A percentile compares a stretch with the other conserved stretches of the same genome.
phyloP scores from a whole-genome alignment of 2,888 invertebrate species.

The Andrena dorsata region DNA sequence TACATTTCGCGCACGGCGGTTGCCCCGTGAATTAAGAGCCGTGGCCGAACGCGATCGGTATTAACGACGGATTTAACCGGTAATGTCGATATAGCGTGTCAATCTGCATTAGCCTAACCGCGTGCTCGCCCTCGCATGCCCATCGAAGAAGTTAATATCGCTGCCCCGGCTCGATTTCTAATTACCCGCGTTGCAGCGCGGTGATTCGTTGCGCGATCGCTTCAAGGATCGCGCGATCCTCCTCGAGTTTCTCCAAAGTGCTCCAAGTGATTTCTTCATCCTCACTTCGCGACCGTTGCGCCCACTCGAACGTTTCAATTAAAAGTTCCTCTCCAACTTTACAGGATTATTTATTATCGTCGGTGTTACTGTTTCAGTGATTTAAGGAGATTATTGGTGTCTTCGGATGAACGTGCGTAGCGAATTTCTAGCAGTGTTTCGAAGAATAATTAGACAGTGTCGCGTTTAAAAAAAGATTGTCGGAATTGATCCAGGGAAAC shows the following conservation, averaged over 20 bases:
- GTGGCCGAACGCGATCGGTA: slow-evolving; percentile 45
- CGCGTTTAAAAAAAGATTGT: no score
- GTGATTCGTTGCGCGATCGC: background rate
- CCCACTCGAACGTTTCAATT: slow-evolving; percentile 25
- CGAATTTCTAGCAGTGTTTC: no score
- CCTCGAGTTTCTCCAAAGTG: slow-evolving; percentile 13
- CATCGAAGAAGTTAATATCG: slow-evolving; percentile 60
- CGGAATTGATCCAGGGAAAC: no score
- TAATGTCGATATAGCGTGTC: slow-evolving; percentile 69
- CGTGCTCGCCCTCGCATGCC: slow-evolving; percentile 42
- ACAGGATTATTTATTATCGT: background rate
- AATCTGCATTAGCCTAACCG: slow-evolving; percentile 67
- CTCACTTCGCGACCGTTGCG: background rate
- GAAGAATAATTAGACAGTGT: no score
- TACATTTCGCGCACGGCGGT: slow-evolving; percentile 57
- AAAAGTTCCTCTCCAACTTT: background rate
- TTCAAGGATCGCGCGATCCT: background rate
- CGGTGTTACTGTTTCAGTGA: background rate
- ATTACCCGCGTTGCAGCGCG: slow-evolving; percentile 35
- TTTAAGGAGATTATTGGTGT: background rate
- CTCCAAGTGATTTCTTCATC: slow-evolving; percentile 49
- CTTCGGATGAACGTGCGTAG: background rate
- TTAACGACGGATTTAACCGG: slow-evolving; percentile 67
- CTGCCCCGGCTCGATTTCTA: slow-evolving; percentile 57
- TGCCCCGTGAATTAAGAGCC: slow-evolving; percentile 47